These are phyloP conservation scores for Andrena camellia DNA, from an alignment of 2,888 invertebrate genomes.

Conservation along the genomic window DNA sequence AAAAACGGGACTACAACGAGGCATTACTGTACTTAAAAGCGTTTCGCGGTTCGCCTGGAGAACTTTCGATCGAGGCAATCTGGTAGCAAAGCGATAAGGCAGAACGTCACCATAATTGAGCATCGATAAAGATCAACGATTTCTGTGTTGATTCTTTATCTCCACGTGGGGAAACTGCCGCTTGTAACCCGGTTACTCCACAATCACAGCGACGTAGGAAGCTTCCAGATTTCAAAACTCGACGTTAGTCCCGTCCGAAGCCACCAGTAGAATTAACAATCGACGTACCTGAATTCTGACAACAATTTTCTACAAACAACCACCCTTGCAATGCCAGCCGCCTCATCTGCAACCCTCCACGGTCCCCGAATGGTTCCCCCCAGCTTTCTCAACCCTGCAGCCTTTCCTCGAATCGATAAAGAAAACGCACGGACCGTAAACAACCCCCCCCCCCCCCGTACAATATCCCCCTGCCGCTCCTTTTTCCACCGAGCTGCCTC, in stretches of 20 bases:
- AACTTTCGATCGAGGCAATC: not conserved
- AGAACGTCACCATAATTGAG: slow-evolving; percentile 1
- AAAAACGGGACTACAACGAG: too few species aligned
- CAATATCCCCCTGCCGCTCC: slow-evolving; percentile 30
- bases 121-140: slow-evolving; percentile 12
- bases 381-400: not conserved
- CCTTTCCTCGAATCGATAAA: slow-evolving; percentile 40
- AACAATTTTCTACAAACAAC: too few species aligned
- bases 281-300: too few species aligned
- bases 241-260: too few species aligned
- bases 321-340: not conserved
- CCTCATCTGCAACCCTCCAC: not conserved
- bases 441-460: slow-evolving; percentile 4
- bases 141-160: slow-evolving; percentile 8
- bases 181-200: slow-evolving; percentile 11
- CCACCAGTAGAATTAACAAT: too few species aligned
- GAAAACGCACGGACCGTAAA: slow-evolving; percentile 46
- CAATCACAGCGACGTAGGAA: not conserved
- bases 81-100: slow-evolving; percentile 12
- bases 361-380: not conserved
- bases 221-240: not conserved
- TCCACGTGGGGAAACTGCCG: not conserved
- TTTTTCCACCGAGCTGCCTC: not conserved
- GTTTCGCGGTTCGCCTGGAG: not conserved
- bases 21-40: not conserved